These are phyloP conservation scores for Bombus sylvicola DNA, from an alignment of 1,140 invertebrate genomes.

Conservation along the genomic window DNA sequence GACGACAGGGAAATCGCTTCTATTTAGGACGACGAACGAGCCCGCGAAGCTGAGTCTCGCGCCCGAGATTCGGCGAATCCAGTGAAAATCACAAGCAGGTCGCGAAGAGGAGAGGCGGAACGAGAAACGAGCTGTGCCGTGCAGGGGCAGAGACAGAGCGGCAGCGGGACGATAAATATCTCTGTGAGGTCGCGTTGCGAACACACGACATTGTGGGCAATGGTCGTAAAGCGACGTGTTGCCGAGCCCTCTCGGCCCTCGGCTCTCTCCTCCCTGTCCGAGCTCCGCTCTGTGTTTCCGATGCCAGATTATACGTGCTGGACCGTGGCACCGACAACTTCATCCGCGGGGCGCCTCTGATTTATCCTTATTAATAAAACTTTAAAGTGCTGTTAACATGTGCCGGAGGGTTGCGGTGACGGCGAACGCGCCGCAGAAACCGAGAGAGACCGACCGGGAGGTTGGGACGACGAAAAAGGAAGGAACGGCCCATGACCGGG, in stretches of 20 bases:
- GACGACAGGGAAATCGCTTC: background rate
- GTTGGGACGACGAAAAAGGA: conserved; percentile 38
- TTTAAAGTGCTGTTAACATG: conserved; percentile 80
- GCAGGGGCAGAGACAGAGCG: conserved; percentile 33
- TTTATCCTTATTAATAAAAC: conserved; percentile 83
- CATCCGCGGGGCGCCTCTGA: conserved; percentile 81
- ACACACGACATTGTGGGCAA: conserved; percentile 75
- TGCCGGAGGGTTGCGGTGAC: conserved; percentile 49
- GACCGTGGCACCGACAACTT: conserved; percentile 78
- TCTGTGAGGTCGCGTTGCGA: conserved; percentile 67
- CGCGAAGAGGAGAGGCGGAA: conserved; percentile 29
- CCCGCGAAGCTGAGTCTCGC: no score
- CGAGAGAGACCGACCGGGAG: conserved; percentile 10
- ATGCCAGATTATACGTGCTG: conserved; percentile 70
- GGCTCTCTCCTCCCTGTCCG: conserved; percentile 34
- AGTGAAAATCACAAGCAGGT: background rate
- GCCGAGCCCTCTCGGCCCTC: conserved; percentile 55
- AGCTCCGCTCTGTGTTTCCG: conserved; percentile 50
- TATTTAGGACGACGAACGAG: background rate
- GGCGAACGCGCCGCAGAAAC: conserved; percentile 29
- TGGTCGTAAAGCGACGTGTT: conserved; percentile 74
- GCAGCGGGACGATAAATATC: conserved; percentile 68
- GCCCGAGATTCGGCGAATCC: background rate
- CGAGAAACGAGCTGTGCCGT: conserved; percentile 1
- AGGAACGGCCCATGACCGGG: conserved; percentile 33